phyloP scores from a whole-genome alignment of 2,797 vertebrate genomes.

The Bryconaethiops microstoma region DNA sequence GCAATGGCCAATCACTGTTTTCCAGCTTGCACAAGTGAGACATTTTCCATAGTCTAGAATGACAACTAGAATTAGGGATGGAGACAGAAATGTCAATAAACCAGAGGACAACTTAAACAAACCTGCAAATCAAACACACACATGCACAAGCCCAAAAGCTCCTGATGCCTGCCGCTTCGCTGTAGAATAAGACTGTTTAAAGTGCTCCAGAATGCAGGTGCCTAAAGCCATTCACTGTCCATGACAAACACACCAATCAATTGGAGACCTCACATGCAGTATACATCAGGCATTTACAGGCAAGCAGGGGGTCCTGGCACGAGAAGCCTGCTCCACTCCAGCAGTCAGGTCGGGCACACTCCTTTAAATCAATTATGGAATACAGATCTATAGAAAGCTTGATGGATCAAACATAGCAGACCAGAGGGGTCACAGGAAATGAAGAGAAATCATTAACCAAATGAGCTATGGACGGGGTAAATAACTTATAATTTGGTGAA shows the following conservation, averaged over 20 bases:
- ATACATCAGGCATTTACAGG: constrained; percentile 27
- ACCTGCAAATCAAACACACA: not conserved
- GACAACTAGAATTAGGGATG: not conserved
- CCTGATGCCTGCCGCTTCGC: too few relatives aligned
- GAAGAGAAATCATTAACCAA: not conserved
- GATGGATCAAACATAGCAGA: constrained; percentile 25
- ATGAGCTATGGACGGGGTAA: not conserved
- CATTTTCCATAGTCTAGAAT: not conserved
- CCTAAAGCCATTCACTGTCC: constrained; percentile 31
- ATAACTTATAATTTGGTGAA: not conserved
- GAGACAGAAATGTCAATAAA: not conserved
- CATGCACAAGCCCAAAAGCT: not conserved
- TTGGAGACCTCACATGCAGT: constrained; percentile 26
- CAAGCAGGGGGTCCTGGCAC: constrained; percentile 7
- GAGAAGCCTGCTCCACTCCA: not conserved
- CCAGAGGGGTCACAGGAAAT: not conserved
- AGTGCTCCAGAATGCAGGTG: constrained; percentile 16
- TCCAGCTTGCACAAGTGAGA: not conserved
- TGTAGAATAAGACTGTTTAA: constrained; percentile 22
- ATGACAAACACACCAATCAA: constrained; percentile 37
- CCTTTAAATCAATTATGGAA: constrained; percentile 21
- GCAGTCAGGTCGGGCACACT: constrained; percentile 3
- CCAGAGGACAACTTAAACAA: not conserved
- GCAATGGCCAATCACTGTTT: too few relatives aligned
- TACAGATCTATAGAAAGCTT: constrained; percentile 33